These are phyloP conservation scores for Pangasius djambal DNA, from an alignment of 2,797 vertebrate species.

Conservation along the genomic window DNA sequence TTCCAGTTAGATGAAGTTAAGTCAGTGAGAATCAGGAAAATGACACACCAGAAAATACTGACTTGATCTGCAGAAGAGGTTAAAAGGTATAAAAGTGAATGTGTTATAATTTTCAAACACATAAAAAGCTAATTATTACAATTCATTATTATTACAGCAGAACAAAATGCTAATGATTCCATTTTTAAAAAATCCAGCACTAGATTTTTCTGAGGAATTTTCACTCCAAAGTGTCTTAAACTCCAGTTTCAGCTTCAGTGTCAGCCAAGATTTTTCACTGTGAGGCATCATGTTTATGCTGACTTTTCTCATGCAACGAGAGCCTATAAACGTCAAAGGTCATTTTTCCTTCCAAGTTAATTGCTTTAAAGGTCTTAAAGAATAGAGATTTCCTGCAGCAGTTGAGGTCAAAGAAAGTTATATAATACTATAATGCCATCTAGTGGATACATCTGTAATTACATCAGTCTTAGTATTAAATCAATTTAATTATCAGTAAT, in stretches of 20 bases:
- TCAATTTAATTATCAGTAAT: background rate
- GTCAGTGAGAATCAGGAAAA: background rate
- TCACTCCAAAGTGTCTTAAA: background rate
- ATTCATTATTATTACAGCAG: background rate
- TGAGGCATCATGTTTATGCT: no score
- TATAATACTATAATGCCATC: background rate
- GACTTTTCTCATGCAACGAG: no score
- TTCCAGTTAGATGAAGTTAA: background rate
- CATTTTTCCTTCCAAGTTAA: background rate
- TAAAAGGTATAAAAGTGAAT: background rate
- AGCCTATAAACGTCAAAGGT: background rate
- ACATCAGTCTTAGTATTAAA: background rate
- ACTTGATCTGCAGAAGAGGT: background rate
- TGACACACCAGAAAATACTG: background rate
- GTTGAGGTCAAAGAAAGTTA: no score
- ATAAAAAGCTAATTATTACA: background rate
- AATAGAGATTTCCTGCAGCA: background rate
- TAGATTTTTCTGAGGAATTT: background rate
- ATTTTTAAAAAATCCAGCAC: background rate
- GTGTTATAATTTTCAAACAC: background rate
- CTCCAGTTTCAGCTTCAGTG: background rate
- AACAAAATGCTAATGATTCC: background rate
- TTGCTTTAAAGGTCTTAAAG: background rate
- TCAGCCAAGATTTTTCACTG: background rate
- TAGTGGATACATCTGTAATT: background rate